Conservation (phyloP, 2,797 vertebrate species). For the Premnoplex brunnescens region DNA sequence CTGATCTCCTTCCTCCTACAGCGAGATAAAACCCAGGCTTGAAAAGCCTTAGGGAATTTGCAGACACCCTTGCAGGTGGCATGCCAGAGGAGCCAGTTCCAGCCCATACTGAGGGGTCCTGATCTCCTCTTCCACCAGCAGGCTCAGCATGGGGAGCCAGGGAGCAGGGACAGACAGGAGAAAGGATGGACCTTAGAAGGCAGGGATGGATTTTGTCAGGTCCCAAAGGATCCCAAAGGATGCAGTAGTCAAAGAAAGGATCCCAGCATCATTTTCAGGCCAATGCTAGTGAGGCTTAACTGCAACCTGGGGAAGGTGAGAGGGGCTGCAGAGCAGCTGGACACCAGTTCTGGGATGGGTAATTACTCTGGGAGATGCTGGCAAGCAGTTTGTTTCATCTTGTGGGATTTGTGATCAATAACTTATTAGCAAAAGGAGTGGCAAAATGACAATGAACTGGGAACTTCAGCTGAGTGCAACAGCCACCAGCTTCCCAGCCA, state of each 20-base stretch:
- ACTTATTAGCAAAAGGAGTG: background rate
- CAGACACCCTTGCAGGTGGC: background rate
- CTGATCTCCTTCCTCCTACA: background rate
- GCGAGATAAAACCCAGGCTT: background rate
- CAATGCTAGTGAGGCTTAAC: background rate
- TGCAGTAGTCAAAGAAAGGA: background rate
- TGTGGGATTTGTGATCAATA: background rate
- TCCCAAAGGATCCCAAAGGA: background rate
- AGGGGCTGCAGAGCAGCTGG: background rate
- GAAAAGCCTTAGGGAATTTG: background rate
- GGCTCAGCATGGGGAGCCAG: background rate
- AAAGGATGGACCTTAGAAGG: background rate
- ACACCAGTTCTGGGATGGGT: background rate
- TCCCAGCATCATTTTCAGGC: background rate
- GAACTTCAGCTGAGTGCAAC: background rate
- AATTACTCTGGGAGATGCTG: background rate
- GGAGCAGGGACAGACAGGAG: background rate
- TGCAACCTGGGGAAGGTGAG: background rate
- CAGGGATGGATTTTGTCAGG: background rate
- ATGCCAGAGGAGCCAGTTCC: background rate
- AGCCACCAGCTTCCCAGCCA: background rate
- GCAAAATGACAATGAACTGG: background rate
- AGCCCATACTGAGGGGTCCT: fast-evolving
- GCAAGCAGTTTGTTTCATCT: fast-evolving
- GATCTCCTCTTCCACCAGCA: background rate